Percentiles rank a stretch among this genome's conserved stretches.
Evolutionary conservation across 2,797 vertebrate genomes (phyloP).

Genomic region (Pangasius djambal): DNA sequence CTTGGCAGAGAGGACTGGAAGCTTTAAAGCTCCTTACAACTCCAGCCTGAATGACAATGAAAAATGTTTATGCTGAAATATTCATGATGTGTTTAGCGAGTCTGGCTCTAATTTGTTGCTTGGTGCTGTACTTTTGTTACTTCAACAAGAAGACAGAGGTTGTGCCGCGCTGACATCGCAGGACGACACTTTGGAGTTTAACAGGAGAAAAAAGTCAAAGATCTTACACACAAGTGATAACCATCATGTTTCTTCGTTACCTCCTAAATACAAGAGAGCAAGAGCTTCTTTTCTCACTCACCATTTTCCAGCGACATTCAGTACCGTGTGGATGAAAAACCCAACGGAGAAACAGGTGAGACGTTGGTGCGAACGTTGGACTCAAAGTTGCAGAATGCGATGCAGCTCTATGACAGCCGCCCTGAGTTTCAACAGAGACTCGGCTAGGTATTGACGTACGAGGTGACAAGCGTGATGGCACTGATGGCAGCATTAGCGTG

Average conservation of each 20-base stretch:
- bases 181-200: not conserved
- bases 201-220: not conserved
- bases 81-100: not conserved
- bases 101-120: not conserved
- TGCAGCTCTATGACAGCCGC: not conserved
- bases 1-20: constrained; percentile 42
- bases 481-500: not conserved
- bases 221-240: not conserved
- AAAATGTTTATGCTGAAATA: not conserved
- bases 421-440: not conserved
- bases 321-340: not conserved
- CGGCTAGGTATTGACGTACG: not conserved
- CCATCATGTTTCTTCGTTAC: not conserved
- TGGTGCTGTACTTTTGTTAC: not conserved
- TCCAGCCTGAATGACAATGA: not conserved
- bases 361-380: not conserved
- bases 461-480: not conserved
- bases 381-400: not conserved
- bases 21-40: not conserved
- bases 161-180: not conserved
- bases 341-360: not conserved
- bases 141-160: not conserved
- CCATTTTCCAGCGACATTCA: not conserved
- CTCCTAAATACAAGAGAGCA: not conserved
- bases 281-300: not conserved